Conservation (phyloP, 1,140 invertebrate species). For the Gonatopus flavifemur region DNA sequence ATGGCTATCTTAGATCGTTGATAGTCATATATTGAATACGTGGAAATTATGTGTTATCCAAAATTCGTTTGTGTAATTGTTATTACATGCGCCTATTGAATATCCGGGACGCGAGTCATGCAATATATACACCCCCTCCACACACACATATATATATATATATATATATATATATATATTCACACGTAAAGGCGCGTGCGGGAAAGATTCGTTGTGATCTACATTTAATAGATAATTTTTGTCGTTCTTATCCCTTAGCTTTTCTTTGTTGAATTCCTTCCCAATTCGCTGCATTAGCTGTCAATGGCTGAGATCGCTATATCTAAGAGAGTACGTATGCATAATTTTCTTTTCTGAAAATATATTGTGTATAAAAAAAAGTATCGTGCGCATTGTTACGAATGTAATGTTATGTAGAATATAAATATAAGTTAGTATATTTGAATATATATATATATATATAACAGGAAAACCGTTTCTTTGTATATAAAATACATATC, state of each 20-base stretch:
- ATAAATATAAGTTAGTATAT: conserved; percentile 34
- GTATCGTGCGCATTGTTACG: conserved; percentile 27
- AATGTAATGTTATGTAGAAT: conserved; percentile 29
- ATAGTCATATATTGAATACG: conserved; percentile 18
- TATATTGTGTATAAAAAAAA: conserved; percentile 46
- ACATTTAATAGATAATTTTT: too few relatives aligned
- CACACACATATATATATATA: neutral
- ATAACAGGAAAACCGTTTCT: conserved; percentile 34
- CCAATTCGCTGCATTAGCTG: conserved; percentile 15
- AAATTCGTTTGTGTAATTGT: conserved; percentile 20
- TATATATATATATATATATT: neutral
- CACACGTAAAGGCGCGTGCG: neutral
- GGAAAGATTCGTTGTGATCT: too few relatives aligned
- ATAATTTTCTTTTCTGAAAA: too few relatives aligned
- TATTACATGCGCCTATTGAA: conserved; percentile 13
- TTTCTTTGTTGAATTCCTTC: neutral
- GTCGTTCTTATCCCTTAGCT: too few relatives aligned
- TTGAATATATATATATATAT: too few relatives aligned
- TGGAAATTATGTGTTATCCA: conserved; percentile 23
- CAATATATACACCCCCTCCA: too few relatives aligned
- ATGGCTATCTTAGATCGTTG: conserved; percentile 12
- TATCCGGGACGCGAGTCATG: conserved; percentile 13
- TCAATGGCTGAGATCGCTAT: too few relatives aligned
- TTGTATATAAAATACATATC: conserved; percentile 57
- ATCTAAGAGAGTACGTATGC: too few relatives aligned